Conservation (phyloP, 2,888 invertebrate genomes). For the Choreutis nemorana region DNA sequence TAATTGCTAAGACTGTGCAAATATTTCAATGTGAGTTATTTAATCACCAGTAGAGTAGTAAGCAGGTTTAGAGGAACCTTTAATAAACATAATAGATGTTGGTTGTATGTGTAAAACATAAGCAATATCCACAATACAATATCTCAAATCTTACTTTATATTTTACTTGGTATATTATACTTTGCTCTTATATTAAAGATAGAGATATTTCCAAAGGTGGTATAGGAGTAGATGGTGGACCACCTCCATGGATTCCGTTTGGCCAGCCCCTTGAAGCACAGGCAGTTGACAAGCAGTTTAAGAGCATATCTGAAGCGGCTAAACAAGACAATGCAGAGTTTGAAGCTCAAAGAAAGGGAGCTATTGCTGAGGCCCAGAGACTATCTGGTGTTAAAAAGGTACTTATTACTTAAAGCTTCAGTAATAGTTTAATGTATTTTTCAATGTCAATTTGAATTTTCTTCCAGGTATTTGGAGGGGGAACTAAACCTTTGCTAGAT, state of each 20-base stretch:
- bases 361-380: slow-evolving; percentile 87
- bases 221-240: slow-evolving; percentile 76
- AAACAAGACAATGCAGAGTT: slow-evolving; percentile 84
- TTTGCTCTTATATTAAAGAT: too few species aligned
- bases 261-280: slow-evolving; percentile 76
- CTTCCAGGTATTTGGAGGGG: slow-evolving; percentile 68
- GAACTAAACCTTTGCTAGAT: slow-evolving; percentile 73
- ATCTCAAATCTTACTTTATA: too few species aligned
- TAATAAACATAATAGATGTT: too few species aligned
- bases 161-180: too few species aligned
- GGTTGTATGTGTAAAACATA: too few species aligned
- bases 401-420: slow-evolving; percentile 6
- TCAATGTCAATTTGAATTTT: slow-evolving; percentile 5
- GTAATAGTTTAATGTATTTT: neutral
- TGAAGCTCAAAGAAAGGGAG: slow-evolving; percentile 87
- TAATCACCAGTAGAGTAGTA: too few species aligned
- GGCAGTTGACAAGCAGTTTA: slow-evolving; percentile 72
- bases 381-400: slow-evolving; percentile 65
- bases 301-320: slow-evolving; percentile 68
- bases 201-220: slow-evolving; percentile 47
- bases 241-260: slow-evolving; percentile 93
- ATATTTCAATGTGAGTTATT: too few species aligned
- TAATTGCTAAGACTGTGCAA: too few species aligned
- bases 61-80: too few species aligned
- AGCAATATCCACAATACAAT: too few species aligned